These are phyloP conservation scores for Meriones psammophilus DNA, from an alignment of 2,797 vertebrate genomes.

Conservation along the genomic window DNA sequence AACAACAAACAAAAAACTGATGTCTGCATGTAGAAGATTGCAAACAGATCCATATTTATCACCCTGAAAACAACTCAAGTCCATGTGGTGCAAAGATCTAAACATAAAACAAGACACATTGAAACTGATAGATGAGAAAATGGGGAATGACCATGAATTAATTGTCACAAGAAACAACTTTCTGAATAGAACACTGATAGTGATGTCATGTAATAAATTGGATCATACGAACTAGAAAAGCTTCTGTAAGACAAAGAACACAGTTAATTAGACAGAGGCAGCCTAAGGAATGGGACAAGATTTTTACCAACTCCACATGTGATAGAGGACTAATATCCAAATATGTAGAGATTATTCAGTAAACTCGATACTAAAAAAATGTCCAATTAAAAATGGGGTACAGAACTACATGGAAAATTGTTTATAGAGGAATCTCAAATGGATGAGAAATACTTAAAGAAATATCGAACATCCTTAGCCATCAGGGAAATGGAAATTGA, in stretches of 20 bases:
- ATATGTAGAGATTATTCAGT: too few relatives aligned
- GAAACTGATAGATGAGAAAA: background rate
- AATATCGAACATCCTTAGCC: background rate
- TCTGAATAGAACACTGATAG: background rate
- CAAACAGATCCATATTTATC: background rate
- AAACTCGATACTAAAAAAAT: too few relatives aligned
- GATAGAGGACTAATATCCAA: background rate
- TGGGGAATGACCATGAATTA: background rate
- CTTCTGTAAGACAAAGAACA: background rate
- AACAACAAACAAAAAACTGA: too few relatives aligned
- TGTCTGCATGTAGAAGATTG: background rate
- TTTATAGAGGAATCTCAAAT: background rate
- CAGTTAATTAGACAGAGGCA: background rate
- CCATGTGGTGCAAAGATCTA: background rate
- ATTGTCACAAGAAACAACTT: background rate
- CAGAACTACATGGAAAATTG: background rate
- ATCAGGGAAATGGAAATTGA: background rate
- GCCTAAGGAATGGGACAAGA: background rate
- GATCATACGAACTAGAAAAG: background rate
- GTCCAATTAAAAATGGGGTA: background rate
- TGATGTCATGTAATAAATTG: background rate
- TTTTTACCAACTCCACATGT: background rate
- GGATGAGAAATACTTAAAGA: background rate
- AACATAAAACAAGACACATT: background rate
- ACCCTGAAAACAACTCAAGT: background rate